A percentile compares a stretch with the other conserved stretches of the same genome.
phyloP scores from a whole-genome alignment of 2,113 vertebrate species.

The Thomomys bottae region DNA sequence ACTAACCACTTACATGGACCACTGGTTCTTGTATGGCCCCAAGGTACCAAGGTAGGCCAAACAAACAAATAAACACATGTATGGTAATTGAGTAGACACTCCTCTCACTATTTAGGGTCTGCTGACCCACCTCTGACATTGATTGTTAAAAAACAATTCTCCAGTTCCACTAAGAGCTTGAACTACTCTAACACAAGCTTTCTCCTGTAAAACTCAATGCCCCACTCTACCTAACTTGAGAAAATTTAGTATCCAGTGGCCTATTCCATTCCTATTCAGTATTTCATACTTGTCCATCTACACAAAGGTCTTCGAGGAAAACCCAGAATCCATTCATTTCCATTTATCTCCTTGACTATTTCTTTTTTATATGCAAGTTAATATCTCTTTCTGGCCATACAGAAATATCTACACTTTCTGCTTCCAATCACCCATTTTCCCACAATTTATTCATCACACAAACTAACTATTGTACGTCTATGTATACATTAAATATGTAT shows the following conservation, averaged over 20 bases:
- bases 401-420: not conserved
- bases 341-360: not conserved
- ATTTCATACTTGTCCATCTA: not conserved
- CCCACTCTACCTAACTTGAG: not conserved
- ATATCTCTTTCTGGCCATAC: not conserved
- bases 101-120: not conserved
- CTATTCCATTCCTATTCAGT: not conserved
- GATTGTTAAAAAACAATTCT: not conserved
- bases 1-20: conserved; percentile 21
- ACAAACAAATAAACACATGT: not conserved
- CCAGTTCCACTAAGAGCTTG: not conserved
- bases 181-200: not conserved
- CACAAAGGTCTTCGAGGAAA: not conserved
- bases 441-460: not conserved
- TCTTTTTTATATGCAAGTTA: not conserved
- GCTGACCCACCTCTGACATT: not conserved
- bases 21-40: not conserved
- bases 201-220: not conserved
- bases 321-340: not conserved
- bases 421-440: not conserved
- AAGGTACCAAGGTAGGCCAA: not conserved
- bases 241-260: not conserved
- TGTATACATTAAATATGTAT: not conserved
- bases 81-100: not conserved
- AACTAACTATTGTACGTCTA: not conserved